These are phyloP conservation scores for Acrocephalus arundinaceus DNA, from an alignment of 2,113 vertebrate species.

Conservation along the genomic window DNA sequence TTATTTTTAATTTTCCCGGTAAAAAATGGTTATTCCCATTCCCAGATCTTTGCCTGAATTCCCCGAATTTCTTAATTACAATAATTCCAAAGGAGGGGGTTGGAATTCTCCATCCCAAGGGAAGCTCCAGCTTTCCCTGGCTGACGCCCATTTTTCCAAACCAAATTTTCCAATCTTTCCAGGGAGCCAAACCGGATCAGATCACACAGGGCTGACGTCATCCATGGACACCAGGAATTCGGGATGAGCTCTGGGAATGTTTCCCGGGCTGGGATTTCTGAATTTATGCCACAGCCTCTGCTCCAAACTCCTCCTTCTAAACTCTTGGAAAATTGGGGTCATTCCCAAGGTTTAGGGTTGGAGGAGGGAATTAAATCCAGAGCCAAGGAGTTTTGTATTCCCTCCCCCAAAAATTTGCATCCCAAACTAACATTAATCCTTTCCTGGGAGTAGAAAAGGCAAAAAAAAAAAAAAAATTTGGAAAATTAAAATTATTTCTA, in stretches of 20 bases:
- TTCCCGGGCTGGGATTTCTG: not conserved
- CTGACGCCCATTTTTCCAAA: too few species aligned
- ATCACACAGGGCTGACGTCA: not conserved
- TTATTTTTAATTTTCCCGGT: too few species aligned
- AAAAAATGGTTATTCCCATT: too few species aligned
- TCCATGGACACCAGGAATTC: not conserved
- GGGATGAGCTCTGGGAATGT: not conserved
- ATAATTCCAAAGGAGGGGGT: too few species aligned
- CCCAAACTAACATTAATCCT: not conserved
- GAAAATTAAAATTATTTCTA: not conserved
- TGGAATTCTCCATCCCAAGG: not conserved
- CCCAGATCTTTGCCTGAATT: too few species aligned
- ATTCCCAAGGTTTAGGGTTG: not conserved
- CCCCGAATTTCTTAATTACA: too few species aligned
- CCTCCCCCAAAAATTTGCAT: not conserved
- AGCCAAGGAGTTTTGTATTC: not conserved
- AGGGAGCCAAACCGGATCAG: not conserved
- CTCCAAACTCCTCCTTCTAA: not conserved
- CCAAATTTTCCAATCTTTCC: too few species aligned
- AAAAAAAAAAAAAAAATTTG: not conserved
- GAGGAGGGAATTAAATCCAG: not conserved
- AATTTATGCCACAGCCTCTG: not conserved
- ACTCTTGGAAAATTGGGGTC: not conserved
- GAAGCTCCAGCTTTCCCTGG: too few species aligned
- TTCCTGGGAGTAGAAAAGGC: not conserved